phyloP scores from a whole-genome alignment of 2,888 invertebrate species.

The Therioaphis trifolii region DNA sequence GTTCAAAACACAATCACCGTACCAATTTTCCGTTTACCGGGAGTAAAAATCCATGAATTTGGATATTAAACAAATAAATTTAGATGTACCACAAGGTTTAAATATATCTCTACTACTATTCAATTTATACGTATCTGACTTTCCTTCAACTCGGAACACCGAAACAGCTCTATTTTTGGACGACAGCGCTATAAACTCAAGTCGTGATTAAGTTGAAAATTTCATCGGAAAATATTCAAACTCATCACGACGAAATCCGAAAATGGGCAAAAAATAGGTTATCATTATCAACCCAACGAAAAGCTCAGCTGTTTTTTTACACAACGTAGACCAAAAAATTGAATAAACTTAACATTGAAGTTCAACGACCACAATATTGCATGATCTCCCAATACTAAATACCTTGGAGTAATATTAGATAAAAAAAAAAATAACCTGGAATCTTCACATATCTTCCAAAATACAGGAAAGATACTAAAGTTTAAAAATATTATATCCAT shows the following conservation, averaged over 20 bases:
- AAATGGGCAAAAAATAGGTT: not conserved
- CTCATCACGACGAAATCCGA: not conserved
- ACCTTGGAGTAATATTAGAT: slow-evolving; percentile 6
- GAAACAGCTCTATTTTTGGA: not conserved
- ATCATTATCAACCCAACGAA: not conserved
- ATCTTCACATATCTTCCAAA: not conserved
- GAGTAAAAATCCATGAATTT: no score
- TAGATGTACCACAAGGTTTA: not conserved
- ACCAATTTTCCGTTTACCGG: no score
- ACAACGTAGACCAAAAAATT: not conserved
- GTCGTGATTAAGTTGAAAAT: not conserved
- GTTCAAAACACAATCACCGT: no score
- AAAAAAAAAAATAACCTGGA: not conserved
- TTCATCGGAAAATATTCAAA: not conserved
- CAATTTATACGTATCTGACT: not conserved
- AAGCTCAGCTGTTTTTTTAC: not conserved
- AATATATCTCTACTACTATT: not conserved
- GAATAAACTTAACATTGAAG: not conserved
- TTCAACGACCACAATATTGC: not conserved
- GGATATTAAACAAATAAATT: not conserved
- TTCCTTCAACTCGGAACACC: not conserved
- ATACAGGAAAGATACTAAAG: not conserved
- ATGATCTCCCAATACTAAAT: not conserved
- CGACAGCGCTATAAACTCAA: slow-evolving; percentile 7
- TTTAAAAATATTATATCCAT: no score